A percentile compares a stretch with the other conserved stretches of the same genome.
Conservation (phyloP, 2,113 vertebrate species). For the Pterocles gutturalis region DNA sequence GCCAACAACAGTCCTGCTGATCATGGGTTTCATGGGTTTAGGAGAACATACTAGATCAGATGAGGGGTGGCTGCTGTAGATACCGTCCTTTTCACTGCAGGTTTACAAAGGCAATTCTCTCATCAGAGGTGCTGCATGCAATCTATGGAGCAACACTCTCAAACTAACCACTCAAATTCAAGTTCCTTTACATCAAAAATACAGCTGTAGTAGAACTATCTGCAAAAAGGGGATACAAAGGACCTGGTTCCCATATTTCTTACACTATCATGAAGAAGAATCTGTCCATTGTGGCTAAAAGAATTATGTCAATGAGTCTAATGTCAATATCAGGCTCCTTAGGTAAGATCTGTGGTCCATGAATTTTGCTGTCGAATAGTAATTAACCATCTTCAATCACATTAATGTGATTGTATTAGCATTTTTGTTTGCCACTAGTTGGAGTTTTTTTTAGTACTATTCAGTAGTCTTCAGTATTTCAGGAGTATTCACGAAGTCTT, state of each 20-base stretch:
- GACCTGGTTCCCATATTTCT: neutral
- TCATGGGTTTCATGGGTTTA: neutral
- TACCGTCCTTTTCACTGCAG: neutral
- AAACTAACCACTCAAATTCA: neutral
- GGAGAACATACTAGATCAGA: neutral
- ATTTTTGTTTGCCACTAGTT: neutral
- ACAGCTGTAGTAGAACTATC: neutral
- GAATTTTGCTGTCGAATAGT: neutral
- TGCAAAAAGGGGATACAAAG: neutral
- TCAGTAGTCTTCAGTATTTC: neutral
- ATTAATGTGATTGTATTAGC: neutral
- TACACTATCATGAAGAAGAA: neutral
- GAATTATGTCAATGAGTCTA: neutral
- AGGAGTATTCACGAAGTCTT: neutral
- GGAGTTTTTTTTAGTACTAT: neutral
- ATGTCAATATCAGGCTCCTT: neutral
- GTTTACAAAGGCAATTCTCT: neutral
- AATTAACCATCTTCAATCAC: neutral
- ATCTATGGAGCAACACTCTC: neutral
- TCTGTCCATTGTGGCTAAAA: rapidly evolving
- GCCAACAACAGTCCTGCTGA: neutral
- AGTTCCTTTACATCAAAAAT: neutral
- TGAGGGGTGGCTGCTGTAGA: neutral
- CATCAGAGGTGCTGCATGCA: neutral
- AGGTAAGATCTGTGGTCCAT: neutral